phyloP scores from a whole-genome alignment of 2,797 vertebrate species.

The Neostethus bicornis region DNA sequence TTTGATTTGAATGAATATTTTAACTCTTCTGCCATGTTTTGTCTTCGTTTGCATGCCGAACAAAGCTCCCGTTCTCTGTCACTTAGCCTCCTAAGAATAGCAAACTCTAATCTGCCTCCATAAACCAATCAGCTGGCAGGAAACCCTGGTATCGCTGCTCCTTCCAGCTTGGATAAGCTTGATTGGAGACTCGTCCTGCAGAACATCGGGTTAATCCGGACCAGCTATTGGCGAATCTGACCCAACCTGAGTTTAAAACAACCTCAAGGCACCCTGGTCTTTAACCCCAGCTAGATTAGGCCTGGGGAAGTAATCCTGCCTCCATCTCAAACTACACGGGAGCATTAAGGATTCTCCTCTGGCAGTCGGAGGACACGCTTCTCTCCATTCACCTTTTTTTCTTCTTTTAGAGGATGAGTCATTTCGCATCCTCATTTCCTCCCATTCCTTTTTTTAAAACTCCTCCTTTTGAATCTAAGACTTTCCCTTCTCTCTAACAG shows the following conservation, averaged over 20 bases:
- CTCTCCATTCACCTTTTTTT: constrained; percentile 53
- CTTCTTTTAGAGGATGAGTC: constrained; percentile 55
- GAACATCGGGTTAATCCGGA: constrained; percentile 56
- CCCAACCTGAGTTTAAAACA: constrained; percentile 49
- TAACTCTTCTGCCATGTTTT: background rate
- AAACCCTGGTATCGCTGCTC: constrained; percentile 23
- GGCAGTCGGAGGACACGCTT: constrained; percentile 36
- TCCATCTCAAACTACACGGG: constrained; percentile 37
- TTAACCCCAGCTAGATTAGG: constrained; percentile 66
- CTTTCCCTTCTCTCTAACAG: constrained; percentile 25
- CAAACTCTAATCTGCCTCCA: constrained; percentile 37
- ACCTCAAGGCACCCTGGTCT: constrained; percentile 52
- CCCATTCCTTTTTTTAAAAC: constrained; percentile 15
- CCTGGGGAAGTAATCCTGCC: constrained; percentile 59
- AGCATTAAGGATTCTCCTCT: constrained; percentile 63
- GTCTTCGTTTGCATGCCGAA: too few species aligned
- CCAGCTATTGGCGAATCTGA: constrained; percentile 27
- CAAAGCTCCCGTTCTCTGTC: too few species aligned
- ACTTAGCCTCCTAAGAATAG: constrained; percentile 24
- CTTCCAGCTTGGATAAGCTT: constrained; percentile 47
- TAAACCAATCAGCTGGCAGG: constrained; percentile 52
- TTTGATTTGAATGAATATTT: background rate
- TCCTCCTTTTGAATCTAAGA: too few species aligned
- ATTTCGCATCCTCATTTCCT: constrained; percentile 40
- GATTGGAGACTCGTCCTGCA: constrained; percentile 25